Percentiles rank a stretch among this genome's conserved stretches.
Conservation (phyloP, 2,113 vertebrate genomes). For the cattle (Bos taurus) region ARS-UCD2.0 NC_037344.1:11912001-11912500, state of each 20-base stretch:
- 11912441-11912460: constrained; percentile 1
- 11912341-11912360: not conserved
- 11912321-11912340: not conserved
- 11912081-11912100: not conserved
- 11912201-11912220: not conserved
- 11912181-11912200: not conserved
- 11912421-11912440: constrained; percentile 25
- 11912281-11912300: not conserved
- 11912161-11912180: not conserved
- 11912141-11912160: not conserved
- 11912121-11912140: constrained; percentile 8
- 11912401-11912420: not conserved
- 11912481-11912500: constrained; percentile 33
- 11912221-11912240: not conserved
- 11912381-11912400: not conserved
- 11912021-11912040: not conserved
- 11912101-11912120: not conserved
- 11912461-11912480: constrained; percentile 17
- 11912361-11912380: not conserved
- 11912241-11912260: not conserved
- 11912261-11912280: not conserved
- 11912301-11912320: not conserved
- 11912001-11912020: not conserved
- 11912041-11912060: not conserved
- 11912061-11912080: not conserved